Evolutionary conservation across 1,140 invertebrate species (phyloP), one percentile per base, ranked within the genome.

Genomic region (Aphelenchoides besseyi): DNA sequence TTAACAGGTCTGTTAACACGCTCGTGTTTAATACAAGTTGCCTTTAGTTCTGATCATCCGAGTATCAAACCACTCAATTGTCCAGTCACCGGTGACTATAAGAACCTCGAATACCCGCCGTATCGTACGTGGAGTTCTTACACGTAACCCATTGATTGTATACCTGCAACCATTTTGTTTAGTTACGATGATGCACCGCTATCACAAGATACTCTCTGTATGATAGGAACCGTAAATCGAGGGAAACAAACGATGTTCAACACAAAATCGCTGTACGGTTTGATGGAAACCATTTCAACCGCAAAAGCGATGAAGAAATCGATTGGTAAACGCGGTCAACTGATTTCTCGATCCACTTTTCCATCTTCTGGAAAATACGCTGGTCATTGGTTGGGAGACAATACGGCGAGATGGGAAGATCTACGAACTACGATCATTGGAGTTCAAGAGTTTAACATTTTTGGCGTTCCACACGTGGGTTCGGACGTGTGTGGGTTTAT

Each of bases 351-450:
- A 32, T 63, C 29, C 23, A 57, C 41, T 12, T 59, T 90, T 86
- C 86, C 91, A 41, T 91, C 92, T 3, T 88, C 89, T 72, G 93
- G 93, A 18, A 86, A 88, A 69, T 93, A 89, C 85, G 89, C 90
- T n/a, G 92, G 91, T 9, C 92, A 95, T 86, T 97, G 94, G 94
- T 91, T 91, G 71, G 94, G 94, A 0, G 92, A 93, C 86, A 88
- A 89, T 75, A 79, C 67, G 0, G 85, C 86, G 3, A 74, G 77
- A 8, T 89, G 87, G 88, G 72, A 79, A 3, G 84, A 88, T 74
- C 71, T 89, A 63, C 75, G 77, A 41, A 81, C 76, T 48, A 86
- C 87, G 8, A 85, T 89, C 29, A 83, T 83, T 41, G 81, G 80
- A 9, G 80, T 71, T 5, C 70, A 59, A 57, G 89, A 89, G 78